Base-by-base conservation (phyloP, 2,113 vertebrate species). In the Cephalopholis sonnerati region DNA sequence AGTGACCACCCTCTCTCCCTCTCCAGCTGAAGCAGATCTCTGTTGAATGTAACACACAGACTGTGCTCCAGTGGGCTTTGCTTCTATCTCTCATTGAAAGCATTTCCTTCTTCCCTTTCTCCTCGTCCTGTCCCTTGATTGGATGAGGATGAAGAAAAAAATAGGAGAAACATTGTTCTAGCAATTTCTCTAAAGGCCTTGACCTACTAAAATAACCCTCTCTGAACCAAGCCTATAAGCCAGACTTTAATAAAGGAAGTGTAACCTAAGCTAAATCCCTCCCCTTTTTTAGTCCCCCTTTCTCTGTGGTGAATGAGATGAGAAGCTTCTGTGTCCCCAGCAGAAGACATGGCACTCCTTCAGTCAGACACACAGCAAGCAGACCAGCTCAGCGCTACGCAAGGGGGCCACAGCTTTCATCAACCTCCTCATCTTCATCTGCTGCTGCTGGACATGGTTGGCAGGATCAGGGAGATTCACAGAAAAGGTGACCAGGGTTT, bases 221-320 rank as follows among this genome's bases (percentile, higher is more conserved):
- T 74, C 69, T 80, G 25, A 89, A 25, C 55, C 8, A 17, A 73
- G 53, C 74, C 55, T 41, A 10, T 74, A 46, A 86, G 63, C 32
- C 39, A 25, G 22, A 29, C 70, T 84, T 87, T 36, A 57, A 65
- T 75, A 73, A 39, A 55, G 54, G 24, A 81, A 12, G 10, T 44
- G 64, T n/a, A 83, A 59, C 65, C 70, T 71, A n/a, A 82, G 50
- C 79, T 88, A 36, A 84, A 82, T 66, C 84, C n/a, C 81, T 48
- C 29, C 64, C 70, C 58, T 1, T 57, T 65, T 71, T 83, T 48
- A 51, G 59, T 27, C 27, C 4, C 51, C 58, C 50, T 32, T 29
- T 68, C 67, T 79, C 73, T 54, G 62, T 1, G 18, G 29, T 20
- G 25, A 63, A 54, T 62, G 44, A 70, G 70, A 84, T 0, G 76